Conservation (phyloP, 1,140 invertebrate genomes). For the Caenorhabditis remanei region DNA sequence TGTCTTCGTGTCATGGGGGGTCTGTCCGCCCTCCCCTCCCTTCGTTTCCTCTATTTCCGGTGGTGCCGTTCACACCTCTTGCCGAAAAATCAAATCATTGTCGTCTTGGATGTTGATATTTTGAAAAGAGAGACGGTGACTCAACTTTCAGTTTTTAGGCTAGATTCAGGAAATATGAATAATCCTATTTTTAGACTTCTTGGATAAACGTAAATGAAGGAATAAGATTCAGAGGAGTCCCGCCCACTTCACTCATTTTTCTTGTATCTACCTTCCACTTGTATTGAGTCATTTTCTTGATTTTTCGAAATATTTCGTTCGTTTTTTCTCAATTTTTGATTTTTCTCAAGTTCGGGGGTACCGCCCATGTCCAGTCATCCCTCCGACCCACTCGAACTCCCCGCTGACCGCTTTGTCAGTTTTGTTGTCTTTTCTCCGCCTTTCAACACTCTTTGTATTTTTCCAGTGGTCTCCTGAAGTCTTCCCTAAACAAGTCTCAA, state of each 20-base stretch:
- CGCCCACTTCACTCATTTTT: too few species aligned
- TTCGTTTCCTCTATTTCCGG: neutral
- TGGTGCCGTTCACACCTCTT: neutral
- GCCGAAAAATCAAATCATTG: too few species aligned
- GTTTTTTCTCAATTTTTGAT: neutral
- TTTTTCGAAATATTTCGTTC: neutral
- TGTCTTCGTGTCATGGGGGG: slow-evolving; percentile 7
- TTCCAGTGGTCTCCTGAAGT: neutral
- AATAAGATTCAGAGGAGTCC: too few species aligned
- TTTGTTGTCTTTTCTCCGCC: neutral
- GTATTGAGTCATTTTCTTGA: neutral
- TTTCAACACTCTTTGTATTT: slow-evolving; percentile 6
- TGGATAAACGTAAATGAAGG: too few species aligned
- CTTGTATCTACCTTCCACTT: too few species aligned
- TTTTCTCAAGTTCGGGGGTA: too few species aligned
- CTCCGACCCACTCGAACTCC: neutral
- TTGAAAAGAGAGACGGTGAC: too few species aligned
- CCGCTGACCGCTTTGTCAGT: slow-evolving; percentile 16
- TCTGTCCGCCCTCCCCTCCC: neutral
- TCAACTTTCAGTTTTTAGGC: too few species aligned
- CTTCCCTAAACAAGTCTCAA: neutral
- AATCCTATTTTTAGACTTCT: too few species aligned
- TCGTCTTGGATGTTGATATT: too few species aligned
- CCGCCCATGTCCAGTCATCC: neutral
- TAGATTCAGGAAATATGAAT: too few species aligned